These are phyloP conservation scores for Latrodectus geometricus DNA, from an alignment of 1,140 invertebrate species.

Conservation along the genomic window DNA sequence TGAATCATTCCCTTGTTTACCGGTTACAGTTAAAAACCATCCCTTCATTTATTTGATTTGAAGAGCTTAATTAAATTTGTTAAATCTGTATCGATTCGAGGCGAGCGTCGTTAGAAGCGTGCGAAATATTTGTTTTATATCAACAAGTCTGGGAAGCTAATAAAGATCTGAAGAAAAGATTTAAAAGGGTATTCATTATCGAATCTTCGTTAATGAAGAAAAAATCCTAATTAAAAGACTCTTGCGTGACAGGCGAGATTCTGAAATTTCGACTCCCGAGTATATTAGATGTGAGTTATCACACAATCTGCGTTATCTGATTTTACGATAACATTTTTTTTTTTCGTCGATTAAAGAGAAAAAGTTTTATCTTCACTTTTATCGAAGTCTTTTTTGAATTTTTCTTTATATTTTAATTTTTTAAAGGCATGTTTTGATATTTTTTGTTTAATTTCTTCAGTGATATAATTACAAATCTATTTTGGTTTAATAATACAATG, in stretches of 20 bases:
- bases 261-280: conserved; percentile 17
- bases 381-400: no score
- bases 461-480: no score
- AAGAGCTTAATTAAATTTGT: conserved; percentile 3
- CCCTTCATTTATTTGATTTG: not conserved
- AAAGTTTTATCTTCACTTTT: no score
- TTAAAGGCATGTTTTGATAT: no score
- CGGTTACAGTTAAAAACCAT: not conserved
- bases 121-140: conserved; percentile 56
- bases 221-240: conserved; percentile 40
- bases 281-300: conserved; percentile 41
- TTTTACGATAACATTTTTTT: not conserved
- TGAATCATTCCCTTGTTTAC: not conserved
- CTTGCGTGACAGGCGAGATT: conserved; percentile 45
- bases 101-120: not conserved
- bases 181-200: conserved; percentile 32
- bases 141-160: conserved; percentile 52
- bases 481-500: no score
- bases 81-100: conserved; percentile 6
- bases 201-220: conserved; percentile 46
- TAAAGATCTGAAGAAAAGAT: conserved; percentile 30
- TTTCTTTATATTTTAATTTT: no score
- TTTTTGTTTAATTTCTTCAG: no score
- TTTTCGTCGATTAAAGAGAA: not conserved
- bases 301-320: conserved; percentile 34